Evolutionary conservation across 2,888 invertebrate genomes (phyloP).

Genomic region (Trimorus sp.): DNA sequence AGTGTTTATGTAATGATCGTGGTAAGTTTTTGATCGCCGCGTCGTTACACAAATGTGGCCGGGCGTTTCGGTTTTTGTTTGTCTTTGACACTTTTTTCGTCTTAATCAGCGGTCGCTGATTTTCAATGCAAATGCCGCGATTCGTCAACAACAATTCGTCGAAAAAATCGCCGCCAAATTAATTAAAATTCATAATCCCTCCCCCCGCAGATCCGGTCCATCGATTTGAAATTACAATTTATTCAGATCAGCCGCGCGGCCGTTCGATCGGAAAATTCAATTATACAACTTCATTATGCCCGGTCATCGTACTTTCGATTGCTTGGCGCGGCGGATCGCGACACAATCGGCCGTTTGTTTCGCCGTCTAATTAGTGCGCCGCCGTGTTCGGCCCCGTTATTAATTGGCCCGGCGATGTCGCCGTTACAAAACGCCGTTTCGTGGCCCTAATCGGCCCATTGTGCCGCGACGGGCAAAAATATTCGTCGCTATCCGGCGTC

Average conservation of each 20-base stretch:
- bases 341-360: slow-evolving; percentile 31
- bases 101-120: too few species aligned
- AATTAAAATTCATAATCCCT: too few species aligned
- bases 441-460: neutral
- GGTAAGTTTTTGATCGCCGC: slow-evolving; percentile 39
- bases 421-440: slow-evolving; percentile 1
- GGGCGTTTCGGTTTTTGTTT: slow-evolving; percentile 14
- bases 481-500: neutral
- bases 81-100: neutral
- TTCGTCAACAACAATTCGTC: too few species aligned
- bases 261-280: slow-evolving; percentile 4
- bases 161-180: too few species aligned
- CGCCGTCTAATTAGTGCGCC: slow-evolving; percentile 23
- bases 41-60: slow-evolving; percentile 30
- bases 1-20: slow-evolving; percentile 45
- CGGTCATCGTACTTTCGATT: slow-evolving; percentile 20
- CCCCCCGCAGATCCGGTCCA: too few species aligned
- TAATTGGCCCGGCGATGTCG: slow-evolving; percentile 16
- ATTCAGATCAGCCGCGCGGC: neutral
- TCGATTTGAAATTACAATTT: neutral
- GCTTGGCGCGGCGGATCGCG: slow-evolving; percentile 9
- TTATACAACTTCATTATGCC: slow-evolving; percentile 22
- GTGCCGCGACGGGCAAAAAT: neutral
- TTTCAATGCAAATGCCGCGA: too few species aligned
- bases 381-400: neutral